Base-by-base conservation (phyloP, 35 echinoderm and acorn worm genomes). In the Apostichopus parvimensis region DNA sequence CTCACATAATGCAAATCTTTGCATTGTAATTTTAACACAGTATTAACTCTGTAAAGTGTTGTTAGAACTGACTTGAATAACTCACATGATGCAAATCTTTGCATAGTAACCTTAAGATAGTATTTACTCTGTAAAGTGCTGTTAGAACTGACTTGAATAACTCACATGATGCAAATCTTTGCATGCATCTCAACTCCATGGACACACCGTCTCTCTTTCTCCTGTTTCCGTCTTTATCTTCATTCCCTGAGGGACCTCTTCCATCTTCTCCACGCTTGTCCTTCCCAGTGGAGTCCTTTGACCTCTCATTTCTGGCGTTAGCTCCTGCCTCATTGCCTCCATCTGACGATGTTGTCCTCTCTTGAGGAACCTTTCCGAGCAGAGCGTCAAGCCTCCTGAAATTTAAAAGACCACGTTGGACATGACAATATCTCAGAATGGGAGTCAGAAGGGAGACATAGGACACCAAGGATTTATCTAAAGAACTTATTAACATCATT, bases 181-280 rank as follows among this genome's bases (percentile, higher is more conserved):
- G 85, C 85, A 87, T 87, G 24, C 85, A 87, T 71, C 85, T 62
- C 9, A 87, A 64, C 56, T 71, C 24, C 24, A 17, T 12, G 21
- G 79, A 56, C 54, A 1, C 52, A 53, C 17, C 12, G 13, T 14
- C 14, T 13, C 54, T 22, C 11, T 22, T 28, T 21, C 11, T 87
- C 57, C 24, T 66, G 54, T 57, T 87, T 62, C 10, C 79, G 12
- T 82, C 45, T 14, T 34, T 68, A 68, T 18, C 0, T 4, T 8
- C 64, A 9, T 11, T 68, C 9, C 9, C 9, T 68, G 64, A 68
- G 11, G 64, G 11, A 68, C 11, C 64, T 68, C 11, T 5, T 11
- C 13, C 18, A 18, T 11, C 64, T 4, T 68, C 64, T 3, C 64
- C 64, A 68, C 9, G 2, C 34, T 79, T 5, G 22, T 12, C 21